These are phyloP conservation scores for Coptodon bakossiorum DNA, from an alignment of 2,113 vertebrate species.

Conservation along the genomic window DNA sequence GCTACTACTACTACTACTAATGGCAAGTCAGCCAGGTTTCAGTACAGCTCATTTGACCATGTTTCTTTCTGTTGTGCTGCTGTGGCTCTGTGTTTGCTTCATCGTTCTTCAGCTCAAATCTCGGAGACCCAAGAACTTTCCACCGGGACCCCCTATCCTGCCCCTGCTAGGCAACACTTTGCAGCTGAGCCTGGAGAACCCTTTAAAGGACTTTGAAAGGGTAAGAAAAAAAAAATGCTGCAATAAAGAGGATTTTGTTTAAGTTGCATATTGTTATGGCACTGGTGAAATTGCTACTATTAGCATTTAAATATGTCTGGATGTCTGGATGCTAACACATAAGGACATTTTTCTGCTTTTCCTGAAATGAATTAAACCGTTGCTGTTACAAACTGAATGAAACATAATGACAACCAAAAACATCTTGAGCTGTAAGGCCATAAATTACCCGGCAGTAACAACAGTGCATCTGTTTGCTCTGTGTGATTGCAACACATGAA, in stretches of 20 bases:
- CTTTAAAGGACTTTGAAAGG: slow-evolving; percentile 62
- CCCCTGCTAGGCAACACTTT: slow-evolving; percentile 68
- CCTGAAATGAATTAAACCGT: background rate
- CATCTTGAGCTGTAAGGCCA: background rate
- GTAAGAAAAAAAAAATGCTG: background rate
- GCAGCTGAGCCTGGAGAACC: slow-evolving; percentile 53
- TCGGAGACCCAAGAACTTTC: slow-evolving; percentile 67
- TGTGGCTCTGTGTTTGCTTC: slow-evolving; percentile 35
- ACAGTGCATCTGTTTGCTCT: background rate
- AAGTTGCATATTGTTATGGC: background rate
- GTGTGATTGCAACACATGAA: background rate
- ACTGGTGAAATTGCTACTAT: background rate
- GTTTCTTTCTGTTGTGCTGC: slow-evolving; percentile 43
- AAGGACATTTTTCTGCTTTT: background rate
- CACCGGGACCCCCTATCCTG: slow-evolving; percentile 58
- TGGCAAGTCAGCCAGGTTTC: background rate
- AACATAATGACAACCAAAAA: fast-evolving
- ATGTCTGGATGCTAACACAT: background rate
- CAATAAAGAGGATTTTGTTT: background rate
- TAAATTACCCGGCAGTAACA: background rate
- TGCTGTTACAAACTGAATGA: background rate
- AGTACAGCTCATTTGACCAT: slow-evolving; percentile 22
- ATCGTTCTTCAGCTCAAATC: slow-evolving; percentile 33
- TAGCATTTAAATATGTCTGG: background rate
- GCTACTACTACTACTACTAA: fast-evolving